Conservation (phyloP, 2,888 invertebrate genomes). For the Drosophila atroscutellata region DNA sequence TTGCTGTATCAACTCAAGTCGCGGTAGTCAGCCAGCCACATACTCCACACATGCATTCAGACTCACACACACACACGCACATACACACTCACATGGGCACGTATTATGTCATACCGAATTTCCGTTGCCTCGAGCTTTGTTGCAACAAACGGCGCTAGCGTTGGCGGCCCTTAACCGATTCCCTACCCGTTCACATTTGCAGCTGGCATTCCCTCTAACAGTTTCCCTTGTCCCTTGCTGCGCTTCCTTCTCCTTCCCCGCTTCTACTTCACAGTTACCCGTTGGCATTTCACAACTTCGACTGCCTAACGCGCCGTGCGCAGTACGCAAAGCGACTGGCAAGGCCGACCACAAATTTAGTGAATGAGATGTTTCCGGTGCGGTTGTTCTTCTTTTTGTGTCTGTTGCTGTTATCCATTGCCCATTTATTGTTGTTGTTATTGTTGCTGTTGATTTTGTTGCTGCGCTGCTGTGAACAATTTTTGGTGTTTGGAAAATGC, state of each 20-base stretch:
- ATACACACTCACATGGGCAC: slow-evolving; percentile 65
- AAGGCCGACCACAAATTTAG: slow-evolving; percentile 81
- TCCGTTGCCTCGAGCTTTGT: slow-evolving; percentile 78
- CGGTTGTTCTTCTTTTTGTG: slow-evolving; percentile 69
- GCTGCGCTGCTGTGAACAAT: slow-evolving; percentile 66
- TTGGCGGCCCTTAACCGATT: slow-evolving; percentile 40
- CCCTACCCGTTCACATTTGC: slow-evolving; percentile 9
- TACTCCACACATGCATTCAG: slow-evolving; percentile 35
- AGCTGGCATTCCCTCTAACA: slow-evolving; percentile 6
- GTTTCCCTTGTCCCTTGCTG: slow-evolving; percentile 8
- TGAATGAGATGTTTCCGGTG: slow-evolving; percentile 83
- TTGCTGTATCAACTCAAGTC: slow-evolving; percentile 81
- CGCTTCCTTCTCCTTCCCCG: slow-evolving; percentile 6
- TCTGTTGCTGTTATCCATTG: slow-evolving; percentile 27
- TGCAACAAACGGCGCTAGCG: slow-evolving; percentile 71
- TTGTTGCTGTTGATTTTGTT: slow-evolving; percentile 30
- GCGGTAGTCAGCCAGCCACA: slow-evolving; percentile 71
- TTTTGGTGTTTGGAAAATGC: slow-evolving; percentile 81
- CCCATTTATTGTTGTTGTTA: slow-evolving; percentile 24
- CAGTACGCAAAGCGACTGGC: slow-evolving; percentile 55
- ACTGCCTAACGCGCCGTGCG: slow-evolving; percentile 69
- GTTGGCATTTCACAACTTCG: slow-evolving; percentile 77
- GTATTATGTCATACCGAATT: slow-evolving; percentile 80
- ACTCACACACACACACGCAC: slow-evolving; percentile 10
- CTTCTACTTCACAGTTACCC: slow-evolving; percentile 42